Conservation (phyloP, 2,888 invertebrate genomes). For the Molorchus minor region DNA sequence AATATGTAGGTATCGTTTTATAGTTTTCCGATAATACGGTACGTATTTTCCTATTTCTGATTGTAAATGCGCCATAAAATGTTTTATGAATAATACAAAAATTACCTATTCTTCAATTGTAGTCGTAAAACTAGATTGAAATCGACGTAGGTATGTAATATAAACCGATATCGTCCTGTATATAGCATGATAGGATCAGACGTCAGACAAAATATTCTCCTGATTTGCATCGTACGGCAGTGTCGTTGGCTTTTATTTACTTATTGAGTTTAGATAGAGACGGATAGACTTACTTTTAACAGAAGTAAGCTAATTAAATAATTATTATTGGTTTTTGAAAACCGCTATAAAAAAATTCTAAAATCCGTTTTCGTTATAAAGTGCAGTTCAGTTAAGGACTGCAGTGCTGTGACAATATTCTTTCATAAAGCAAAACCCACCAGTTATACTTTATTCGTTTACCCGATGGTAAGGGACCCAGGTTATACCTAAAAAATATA, state of each 20-base stretch:
- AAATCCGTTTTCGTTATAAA: too few species aligned
- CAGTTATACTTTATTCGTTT: too few species aligned
- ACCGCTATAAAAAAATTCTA: too few species aligned
- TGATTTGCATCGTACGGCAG: not conserved
- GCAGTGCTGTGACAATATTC: too few species aligned
- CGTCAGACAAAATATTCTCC: not conserved
- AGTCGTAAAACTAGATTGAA: slow-evolving; percentile 38
- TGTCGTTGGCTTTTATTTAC: not conserved
- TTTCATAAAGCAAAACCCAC: too few species aligned
- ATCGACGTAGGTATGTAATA: slow-evolving; percentile 16
- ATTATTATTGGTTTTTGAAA: too few species aligned
- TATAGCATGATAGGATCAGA: not conserved
- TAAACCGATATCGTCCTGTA: slow-evolving; percentile 25
- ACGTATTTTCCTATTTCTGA: slow-evolving; percentile 28
- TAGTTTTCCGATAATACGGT: slow-evolving; percentile 26
- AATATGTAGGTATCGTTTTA: slow-evolving; percentile 29
- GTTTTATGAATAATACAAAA: slow-evolving; percentile 35
- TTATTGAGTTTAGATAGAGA: slow-evolving; percentile 1
- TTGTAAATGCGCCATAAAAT: slow-evolving; percentile 38
- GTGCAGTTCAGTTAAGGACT: too few species aligned
- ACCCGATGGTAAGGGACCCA: too few species aligned
- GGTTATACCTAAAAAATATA: too few species aligned
- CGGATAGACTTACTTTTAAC: slow-evolving; percentile 1
- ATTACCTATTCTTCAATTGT: slow-evolving; percentile 31
- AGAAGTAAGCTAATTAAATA: too few species aligned